Evolutionary conservation across 2,797 vertebrate species (phyloP), one percentile per base, ranked within the genome.

Genomic region (Sebastes goodei): DNA sequence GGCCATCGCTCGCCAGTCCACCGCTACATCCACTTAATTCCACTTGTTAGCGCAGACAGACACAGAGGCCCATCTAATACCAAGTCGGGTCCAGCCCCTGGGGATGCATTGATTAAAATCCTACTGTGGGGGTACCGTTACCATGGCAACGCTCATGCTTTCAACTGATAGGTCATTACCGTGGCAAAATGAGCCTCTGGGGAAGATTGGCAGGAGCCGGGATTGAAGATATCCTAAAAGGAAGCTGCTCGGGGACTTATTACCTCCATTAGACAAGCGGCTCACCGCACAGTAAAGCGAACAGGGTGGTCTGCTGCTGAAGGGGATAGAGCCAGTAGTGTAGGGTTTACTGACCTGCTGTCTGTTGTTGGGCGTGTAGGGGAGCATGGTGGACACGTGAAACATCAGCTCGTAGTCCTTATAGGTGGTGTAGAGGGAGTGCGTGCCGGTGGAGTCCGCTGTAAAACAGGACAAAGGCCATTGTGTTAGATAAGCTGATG

Each of bases 361-460:
- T 80, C 97, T 96, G 92, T 99, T 99, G 95, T 95, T 99, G 59
- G 98, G 97, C 61, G 98, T 99, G 90, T 98, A 97, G 42, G 98
- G 98, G 75, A 99, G 97, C 95, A 99, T 96, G 57, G 97, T 98
- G 71, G 98, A 99, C 70, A 99, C 98, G 6, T 99, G 98, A 89
- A 99, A 99, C 98, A 99, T 99, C 94, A 99, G 95, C 84, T 99
- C 98, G 14, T 98, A 99, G 94, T 99, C 98, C 89, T 99, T 99
- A 81, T 99, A 99, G 20, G 98, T 99, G 33, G 98, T 99, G 90
- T 99, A 99, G 62, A 99, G 97, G 42, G 98, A 99, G 92, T 99
- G 97, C 1, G 97, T 98, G 90, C 98, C 98, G 0, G 98, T 99
- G 74, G 98, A 99, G 90, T 99, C 98, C 7, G 97, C 98, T 99